Percentiles rank a stretch among this genome's conserved stretches.
Conservation (phyloP, 2,113 vertebrate genomes). For the Promerops cafer region DNA sequence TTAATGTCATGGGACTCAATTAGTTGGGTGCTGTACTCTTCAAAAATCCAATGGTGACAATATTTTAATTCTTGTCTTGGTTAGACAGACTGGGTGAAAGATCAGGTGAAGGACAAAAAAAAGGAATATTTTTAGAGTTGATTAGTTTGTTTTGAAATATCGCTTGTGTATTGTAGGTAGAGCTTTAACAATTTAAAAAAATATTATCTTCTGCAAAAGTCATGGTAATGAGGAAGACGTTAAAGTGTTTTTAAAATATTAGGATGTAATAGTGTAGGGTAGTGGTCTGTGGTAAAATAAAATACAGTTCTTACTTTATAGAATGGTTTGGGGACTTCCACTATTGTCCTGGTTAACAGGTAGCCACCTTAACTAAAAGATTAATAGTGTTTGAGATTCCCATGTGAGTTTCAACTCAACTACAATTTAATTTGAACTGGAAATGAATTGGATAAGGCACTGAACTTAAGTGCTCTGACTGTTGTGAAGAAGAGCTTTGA, state of each 20-base stretch:
- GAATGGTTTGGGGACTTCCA: not conserved
- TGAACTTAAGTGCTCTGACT: not conserved
- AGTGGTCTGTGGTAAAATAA: not conserved
- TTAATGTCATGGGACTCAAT: not conserved
- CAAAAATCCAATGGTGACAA: not conserved
- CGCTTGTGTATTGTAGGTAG: accelerated
- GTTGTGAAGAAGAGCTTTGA: not conserved
- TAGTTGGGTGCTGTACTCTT: not conserved
- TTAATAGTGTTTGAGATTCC: not conserved
- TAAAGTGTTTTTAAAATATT: not conserved
- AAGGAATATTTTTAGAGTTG: not conserved
- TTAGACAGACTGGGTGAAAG: not conserved
- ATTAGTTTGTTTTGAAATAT: not conserved
- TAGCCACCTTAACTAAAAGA: slow-evolving; percentile 2
- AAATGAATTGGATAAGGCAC: not conserved
- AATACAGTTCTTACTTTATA: not conserved
- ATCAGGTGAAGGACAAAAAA: not conserved
- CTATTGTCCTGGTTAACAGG: not conserved
- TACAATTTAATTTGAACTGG: slow-evolving; percentile 7
- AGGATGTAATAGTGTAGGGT: not conserved
- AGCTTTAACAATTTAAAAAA: not conserved
- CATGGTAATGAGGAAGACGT: not conserved
- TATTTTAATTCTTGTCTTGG: not conserved
- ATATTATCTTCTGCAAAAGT: not conserved
- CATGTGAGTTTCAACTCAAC: not conserved